Evolutionary conservation across 1,140 invertebrate species (phyloP).

Genomic region (Phthorimaea operculella): DNA sequence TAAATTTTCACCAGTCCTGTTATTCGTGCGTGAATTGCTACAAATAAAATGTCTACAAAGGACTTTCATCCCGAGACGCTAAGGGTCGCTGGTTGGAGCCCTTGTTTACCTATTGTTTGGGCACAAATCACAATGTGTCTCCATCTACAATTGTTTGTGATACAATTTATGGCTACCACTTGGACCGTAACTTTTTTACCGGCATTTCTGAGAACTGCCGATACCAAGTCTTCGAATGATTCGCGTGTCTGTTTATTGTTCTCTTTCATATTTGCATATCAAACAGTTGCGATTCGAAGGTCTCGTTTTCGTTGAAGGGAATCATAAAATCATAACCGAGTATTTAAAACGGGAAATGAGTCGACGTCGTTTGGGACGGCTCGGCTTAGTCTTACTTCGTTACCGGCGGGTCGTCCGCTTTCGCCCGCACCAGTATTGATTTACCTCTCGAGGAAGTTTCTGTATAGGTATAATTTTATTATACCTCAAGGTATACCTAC

Average conservation of each 20-base stretch:
- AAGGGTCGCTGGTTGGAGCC: slow-evolving; percentile 18
- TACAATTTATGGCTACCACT: slow-evolving; percentile 29
- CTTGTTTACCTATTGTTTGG: slow-evolving; percentile 27
- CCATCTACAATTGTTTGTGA: slow-evolving; percentile 26
- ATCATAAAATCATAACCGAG: slow-evolving; percentile 12
- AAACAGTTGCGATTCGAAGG: slow-evolving; percentile 12
- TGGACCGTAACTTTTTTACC: slow-evolving; percentile 7
- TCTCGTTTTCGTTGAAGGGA: slow-evolving; percentile 11
- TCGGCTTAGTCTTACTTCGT: slow-evolving; percentile 30
- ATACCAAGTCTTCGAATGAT: no score
- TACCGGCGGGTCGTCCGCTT: slow-evolving; percentile 26
- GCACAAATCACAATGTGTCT: slow-evolving; percentile 28
- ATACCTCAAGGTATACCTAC: no score
- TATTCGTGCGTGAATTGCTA: background rate
- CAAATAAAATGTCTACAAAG: slow-evolving; percentile 14
- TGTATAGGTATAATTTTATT: slow-evolving; percentile 27
- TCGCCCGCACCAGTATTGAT: slow-evolving; percentile 43
- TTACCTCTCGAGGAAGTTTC: slow-evolving; percentile 36
- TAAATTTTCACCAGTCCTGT: background rate
- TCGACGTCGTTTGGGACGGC: slow-evolving; percentile 19
- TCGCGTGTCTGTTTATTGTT: no score
- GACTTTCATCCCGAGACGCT: slow-evolving; percentile 16
- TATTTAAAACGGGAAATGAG: slow-evolving; percentile 16
- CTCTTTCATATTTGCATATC: slow-evolving; percentile 7
- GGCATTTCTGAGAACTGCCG: no score